These are phyloP conservation scores for Tachuris rubrigastra DNA, from an alignment of 2,113 vertebrate species.

Conservation along the genomic window DNA sequence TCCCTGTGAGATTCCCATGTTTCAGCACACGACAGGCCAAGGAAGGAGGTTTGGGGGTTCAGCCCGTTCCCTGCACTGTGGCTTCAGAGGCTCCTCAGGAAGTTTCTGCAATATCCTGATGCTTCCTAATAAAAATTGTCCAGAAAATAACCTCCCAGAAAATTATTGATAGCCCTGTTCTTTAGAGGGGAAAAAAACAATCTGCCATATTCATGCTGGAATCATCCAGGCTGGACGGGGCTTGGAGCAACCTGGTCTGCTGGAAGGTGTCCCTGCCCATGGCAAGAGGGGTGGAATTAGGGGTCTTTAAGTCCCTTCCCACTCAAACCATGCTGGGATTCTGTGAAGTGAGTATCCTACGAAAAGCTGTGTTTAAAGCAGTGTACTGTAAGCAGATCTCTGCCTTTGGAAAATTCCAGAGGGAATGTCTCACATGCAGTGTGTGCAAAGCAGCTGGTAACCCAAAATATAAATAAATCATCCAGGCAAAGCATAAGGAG, in stretches of 20 bases:
- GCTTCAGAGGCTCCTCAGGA: not conserved
- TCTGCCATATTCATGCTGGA: not conserved
- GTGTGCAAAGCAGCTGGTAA: not conserved
- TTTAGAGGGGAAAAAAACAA: not conserved
- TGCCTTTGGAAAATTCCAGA: not conserved
- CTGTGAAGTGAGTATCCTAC: not conserved
- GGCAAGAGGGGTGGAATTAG: not conserved
- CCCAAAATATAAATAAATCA: not conserved
- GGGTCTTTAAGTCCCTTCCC: too few species aligned
- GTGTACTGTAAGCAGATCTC: not conserved
- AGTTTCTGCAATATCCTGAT: not conserved
- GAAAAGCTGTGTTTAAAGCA: not conserved
- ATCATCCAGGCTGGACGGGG: not conserved
- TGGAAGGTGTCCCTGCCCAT: not conserved
- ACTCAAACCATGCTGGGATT: not conserved
- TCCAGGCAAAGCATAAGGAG: not conserved
- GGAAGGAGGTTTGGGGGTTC: not conserved
- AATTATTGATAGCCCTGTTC: not conserved
- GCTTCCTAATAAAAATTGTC: not conserved
- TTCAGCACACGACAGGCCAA: not conserved
- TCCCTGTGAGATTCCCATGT: rapidly evolving
- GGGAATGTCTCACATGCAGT: not conserved
- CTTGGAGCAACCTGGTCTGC: not conserved
- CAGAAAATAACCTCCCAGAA: not conserved
- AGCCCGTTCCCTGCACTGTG: not conserved